These are phyloP conservation scores for Petrocephalus sullivani DNA, from an alignment of 2,797 vertebrate species.

Conservation along the genomic window DNA sequence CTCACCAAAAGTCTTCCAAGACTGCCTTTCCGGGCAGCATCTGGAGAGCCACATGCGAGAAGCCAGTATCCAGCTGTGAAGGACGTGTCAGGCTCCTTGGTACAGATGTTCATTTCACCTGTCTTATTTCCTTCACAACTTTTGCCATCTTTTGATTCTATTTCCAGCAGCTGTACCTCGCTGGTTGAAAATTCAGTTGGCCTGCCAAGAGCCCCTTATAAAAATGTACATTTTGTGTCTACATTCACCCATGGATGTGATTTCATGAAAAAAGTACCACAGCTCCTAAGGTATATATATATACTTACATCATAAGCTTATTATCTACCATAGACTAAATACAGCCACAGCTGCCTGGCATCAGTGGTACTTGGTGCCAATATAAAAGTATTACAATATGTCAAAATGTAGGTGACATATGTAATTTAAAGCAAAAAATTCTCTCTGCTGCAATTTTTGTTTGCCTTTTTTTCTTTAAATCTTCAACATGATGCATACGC, in stretches of 20 bases:
- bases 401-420: constrained; percentile 12
- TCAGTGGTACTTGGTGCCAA: constrained; percentile 19
- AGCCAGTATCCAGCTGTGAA: background rate
- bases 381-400: constrained; percentile 25
- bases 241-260: constrained; percentile 40
- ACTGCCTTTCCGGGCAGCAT: background rate
- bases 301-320: background rate
- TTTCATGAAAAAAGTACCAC: constrained; percentile 11
- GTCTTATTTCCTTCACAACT: background rate
- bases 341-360: constrained; percentile 34
- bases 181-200: constrained; percentile 28
- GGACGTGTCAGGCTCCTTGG: too few species aligned
- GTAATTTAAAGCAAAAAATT: background rate
- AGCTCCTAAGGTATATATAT: background rate
- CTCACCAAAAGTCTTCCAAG: background rate
- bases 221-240: constrained; percentile 45
- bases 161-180: constrained; percentile 12
- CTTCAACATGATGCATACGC: background rate
- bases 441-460: background rate
- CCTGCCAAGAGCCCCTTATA: constrained; percentile 40
- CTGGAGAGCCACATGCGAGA: background rate
- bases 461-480: background rate
- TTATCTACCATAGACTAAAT: constrained; percentile 20
- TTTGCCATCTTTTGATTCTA: constrained; percentile 16
- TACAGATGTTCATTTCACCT: background rate